phyloP scores from a whole-genome alignment of 1,140 invertebrate genomes.

The Nebria ingens region DNA sequence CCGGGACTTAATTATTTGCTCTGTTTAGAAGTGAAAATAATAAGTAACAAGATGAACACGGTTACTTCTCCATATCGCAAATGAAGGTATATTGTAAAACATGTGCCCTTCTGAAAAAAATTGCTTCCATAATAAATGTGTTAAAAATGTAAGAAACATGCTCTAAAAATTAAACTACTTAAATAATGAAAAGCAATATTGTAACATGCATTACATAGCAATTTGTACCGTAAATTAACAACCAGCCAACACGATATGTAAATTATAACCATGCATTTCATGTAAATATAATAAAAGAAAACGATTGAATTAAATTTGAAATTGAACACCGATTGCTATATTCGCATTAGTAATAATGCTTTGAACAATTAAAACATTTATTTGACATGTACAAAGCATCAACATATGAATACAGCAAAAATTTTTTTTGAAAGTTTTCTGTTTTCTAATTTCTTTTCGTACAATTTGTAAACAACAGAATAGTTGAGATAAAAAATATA shows the following conservation, averaged over 20 bases:
- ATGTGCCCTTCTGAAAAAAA: no score
- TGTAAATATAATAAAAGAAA: not conserved
- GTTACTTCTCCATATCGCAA: no score
- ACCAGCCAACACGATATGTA: slow-evolving; percentile 2
- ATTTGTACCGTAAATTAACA: not conserved
- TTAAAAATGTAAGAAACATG: no score
- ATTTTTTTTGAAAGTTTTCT: not conserved
- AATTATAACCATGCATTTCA: not conserved
- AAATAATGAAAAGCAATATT: not conserved
- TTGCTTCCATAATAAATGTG: no score
- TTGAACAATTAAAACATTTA: not conserved
- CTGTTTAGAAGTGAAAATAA: no score
- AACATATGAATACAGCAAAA: not conserved
- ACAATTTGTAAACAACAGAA: not conserved
- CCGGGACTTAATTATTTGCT: no score
- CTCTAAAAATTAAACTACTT: no score
- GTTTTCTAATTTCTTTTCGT: not conserved
- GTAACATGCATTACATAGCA: not conserved
- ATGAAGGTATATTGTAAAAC: no score
- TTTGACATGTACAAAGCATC: not conserved
- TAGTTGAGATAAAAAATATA: no score
- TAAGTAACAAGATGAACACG: no score
- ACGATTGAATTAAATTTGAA: not conserved
- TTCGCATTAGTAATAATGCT: not conserved
- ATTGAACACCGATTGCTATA: not conserved